A percentile compares a stretch with the other conserved stretches of the same genome.
Evolutionary conservation across 2,888 invertebrate genomes (phyloP).

Genomic region (Drosophila mettleri): DNA sequence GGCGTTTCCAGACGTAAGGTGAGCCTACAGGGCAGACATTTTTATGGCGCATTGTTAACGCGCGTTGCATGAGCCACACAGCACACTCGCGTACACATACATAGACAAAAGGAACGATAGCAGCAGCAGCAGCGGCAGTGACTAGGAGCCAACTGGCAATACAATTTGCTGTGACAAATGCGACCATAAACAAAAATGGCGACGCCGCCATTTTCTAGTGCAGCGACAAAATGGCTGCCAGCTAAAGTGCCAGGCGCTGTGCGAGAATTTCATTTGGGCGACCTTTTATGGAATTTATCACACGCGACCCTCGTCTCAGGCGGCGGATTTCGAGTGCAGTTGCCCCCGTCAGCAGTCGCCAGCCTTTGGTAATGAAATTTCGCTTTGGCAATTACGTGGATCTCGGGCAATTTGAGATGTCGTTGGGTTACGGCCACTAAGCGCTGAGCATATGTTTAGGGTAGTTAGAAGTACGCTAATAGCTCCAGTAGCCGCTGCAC

Average conservation of each 20-base stretch:
- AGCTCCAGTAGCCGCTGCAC: conserved; percentile 53
- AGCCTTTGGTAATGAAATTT: conserved; percentile 67
- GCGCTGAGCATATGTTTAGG: conserved; percentile 25
- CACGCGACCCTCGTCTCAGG: conserved; percentile 48
- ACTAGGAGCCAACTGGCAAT: conserved; percentile 53
- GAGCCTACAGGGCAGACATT: conserved; percentile 52
- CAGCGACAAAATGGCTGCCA: conserved; percentile 72
- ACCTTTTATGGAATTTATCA: conserved; percentile 75
- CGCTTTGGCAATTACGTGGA: conserved; percentile 61
- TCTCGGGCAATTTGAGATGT: conserved; percentile 41
- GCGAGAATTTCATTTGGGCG: conserved; percentile 69
- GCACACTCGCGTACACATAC: conserved; percentile 2
- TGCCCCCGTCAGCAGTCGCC: not conserved
- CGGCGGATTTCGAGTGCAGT: conserved; percentile 29
- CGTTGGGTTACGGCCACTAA: conserved; percentile 24
- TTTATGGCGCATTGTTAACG: conserved; percentile 54
- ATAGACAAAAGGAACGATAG: conserved; percentile 11
- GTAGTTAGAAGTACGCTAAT: conserved; percentile 39
- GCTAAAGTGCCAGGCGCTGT: conserved; percentile 38
- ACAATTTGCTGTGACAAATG: conserved; percentile 74
- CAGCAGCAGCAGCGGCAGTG: conserved; percentile 8
- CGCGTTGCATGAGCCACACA: conserved; percentile 26
- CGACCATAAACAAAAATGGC: conserved; percentile 77
- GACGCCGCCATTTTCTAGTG: conserved; percentile 69
- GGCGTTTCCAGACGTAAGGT: conserved; percentile 55